Evolutionary conservation across 2,888 invertebrate species (phyloP).

Genomic region (Tachystola acroxantha): DNA sequence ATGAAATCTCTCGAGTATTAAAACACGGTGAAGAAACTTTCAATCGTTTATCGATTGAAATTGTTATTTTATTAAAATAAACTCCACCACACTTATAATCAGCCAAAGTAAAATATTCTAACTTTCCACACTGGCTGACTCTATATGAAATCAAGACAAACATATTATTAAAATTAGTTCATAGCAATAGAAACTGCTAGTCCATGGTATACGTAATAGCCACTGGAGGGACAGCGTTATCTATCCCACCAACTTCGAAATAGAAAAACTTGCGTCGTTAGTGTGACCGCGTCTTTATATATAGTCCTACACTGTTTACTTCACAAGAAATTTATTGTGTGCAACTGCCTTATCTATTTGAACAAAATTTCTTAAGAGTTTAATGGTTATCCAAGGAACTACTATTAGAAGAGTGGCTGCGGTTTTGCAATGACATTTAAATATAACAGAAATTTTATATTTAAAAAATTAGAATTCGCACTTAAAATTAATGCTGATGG

Average conservation of each 20-base stretch:
- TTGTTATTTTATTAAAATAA: too few relatives aligned
- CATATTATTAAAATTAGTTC: too few relatives aligned
- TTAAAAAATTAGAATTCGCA: background rate
- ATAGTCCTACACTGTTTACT: conserved; percentile 4
- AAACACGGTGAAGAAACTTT: too few relatives aligned
- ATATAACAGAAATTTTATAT: background rate
- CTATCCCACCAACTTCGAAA: conserved; percentile 36
- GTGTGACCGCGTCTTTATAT: conserved; percentile 30
- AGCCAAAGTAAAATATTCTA: too few relatives aligned
- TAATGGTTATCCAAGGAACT: too few relatives aligned
- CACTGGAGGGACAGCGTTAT: conserved; percentile 17
- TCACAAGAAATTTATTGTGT: conserved; percentile 1
- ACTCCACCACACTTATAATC: too few relatives aligned
- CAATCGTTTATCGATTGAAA: too few relatives aligned
- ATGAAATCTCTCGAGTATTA: too few relatives aligned
- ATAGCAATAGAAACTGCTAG: conserved; percentile 12
- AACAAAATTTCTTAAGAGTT: too few relatives aligned
- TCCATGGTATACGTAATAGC: conserved; percentile 24
- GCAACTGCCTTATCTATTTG: background rate
- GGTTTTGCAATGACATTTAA: background rate
- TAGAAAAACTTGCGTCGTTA: conserved; percentile 58
- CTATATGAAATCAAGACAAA: too few relatives aligned
- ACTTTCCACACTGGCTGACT: too few relatives aligned
- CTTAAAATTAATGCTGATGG: background rate
- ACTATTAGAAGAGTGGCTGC: too few relatives aligned